Evolutionary conservation across 2,797 vertebrate species (phyloP), one percentile per base, ranked within the genome.

Genomic region (Babyrousa celebensis): DNA sequence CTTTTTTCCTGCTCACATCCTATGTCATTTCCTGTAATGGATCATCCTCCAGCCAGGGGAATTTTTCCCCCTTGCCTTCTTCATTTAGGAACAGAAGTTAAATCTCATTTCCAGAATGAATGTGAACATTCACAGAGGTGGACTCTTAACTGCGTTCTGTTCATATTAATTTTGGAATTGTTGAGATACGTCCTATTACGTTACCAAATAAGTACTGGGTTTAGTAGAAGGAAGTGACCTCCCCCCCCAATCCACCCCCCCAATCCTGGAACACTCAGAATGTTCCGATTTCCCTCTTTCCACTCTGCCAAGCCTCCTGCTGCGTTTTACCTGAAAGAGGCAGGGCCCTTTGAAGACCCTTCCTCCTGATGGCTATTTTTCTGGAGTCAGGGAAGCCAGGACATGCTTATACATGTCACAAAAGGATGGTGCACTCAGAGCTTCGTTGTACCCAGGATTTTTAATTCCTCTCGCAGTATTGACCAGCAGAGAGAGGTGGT

Each of bases 161-260:
- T 91, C 62, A 0, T 94, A 12, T 88, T 95, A 85, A 86, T 84
- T 97, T 95, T 93, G 90, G 87, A 97, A 68, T 80, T 88, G 85
- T 80, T 93, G 48, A 54, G 95, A 90, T 89, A 71, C 87, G 52
- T 21, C 87, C 95, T 92, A 95, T 94, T 94, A 25, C 36, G 80
- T 94, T 97, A 95, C 97, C 97, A 98, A 98, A 98, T 98, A 96
- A 62, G 75, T 68, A 36, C 27, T 94, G 36, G 79, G 84, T 67
- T 97, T 67, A 67, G 79, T 36, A 71, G 92, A 90, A 97, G 48
- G 85, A 96, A 96, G 70, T 2, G 0, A 93, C 23, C 20, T 7
- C 71, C 71, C n/a, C 23, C 43, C 43, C 43, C n/a, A n/a, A 48
- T 48, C 4, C 43, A 48, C 43, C 43, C 43, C 43, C 43, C 43